phyloP scores from a whole-genome alignment of 2,113 vertebrate species.

The Clarias batrachus region DNA sequence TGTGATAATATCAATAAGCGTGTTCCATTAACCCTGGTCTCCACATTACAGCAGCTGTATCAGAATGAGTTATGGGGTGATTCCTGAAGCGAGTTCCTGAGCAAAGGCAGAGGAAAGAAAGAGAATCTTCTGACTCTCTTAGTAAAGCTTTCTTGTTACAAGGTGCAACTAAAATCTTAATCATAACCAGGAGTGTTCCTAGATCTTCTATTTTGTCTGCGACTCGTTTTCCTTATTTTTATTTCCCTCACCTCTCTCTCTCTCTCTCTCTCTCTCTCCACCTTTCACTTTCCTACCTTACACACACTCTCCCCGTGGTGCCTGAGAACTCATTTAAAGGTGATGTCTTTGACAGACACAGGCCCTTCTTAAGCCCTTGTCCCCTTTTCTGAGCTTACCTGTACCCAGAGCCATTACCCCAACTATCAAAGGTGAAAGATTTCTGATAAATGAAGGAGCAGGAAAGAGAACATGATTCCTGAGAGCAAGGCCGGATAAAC shows the following conservation, averaged over 20 bases:
- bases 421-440: conserved; percentile 36
- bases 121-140: background rate
- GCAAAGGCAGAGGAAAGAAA: background rate
- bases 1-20: conserved; percentile 63
- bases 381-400: background rate
- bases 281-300: background rate
- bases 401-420: background rate
- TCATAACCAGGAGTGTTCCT: conserved; percentile 1
- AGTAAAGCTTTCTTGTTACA: background rate
- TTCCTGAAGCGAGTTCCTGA: conserved; percentile 16
- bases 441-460: conserved; percentile 15
- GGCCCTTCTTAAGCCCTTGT: conserved; percentile 23
- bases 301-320: background rate
- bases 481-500: conserved; percentile 20
- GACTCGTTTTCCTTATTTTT: background rate
- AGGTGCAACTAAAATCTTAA: background rate
- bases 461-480: conserved; percentile 15
- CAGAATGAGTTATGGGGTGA: conserved; percentile 38
- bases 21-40: conserved; percentile 58
- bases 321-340: conserved; percentile 51
- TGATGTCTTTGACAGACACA: conserved; percentile 47
- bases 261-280: background rate
- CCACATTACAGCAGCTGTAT: conserved; percentile 60
- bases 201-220: conserved; percentile 16
- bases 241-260: too few relatives aligned